Base-by-base conservation (phyloP, 2,113 vertebrate species). In the Rhodinocichla rosea region DNA sequence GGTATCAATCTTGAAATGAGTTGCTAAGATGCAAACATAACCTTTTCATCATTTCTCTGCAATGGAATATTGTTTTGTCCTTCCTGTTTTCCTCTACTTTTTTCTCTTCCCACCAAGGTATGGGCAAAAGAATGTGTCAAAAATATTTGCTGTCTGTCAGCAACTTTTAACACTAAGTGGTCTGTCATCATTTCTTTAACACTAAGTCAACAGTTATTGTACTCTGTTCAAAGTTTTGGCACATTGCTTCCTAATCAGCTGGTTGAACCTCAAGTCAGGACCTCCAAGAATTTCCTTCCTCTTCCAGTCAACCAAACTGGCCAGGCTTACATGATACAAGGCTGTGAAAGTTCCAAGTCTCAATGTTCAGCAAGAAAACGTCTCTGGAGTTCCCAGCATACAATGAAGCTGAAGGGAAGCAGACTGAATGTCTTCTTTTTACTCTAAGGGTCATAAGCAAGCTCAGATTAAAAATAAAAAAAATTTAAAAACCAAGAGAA, bases 1-100 rank as follows among this genome's bases (percentile, higher is more conserved):
- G 45, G 19, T 83, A 88, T 93, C 82, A 95, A 83, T 95, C 90
- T 80, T 82, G 62, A 90, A 94, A 53, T 49, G 56, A 94, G 78
- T 60, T 73, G 53, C 73, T 80, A 55, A 88, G 59, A 62, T 69
- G 40, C 71, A 94, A 94, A 76, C n/a, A 37, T 45, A 50, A 47
- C 10, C 4, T 63, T 92, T 89, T 91, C 13, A 47, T 89, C 12
- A 67, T 84, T 91, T 91, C 56, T n/a, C 33, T 81, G 39, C 40
- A 67, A 69, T 39, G 33, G 82, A 87, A 79, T 75, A 55, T 33
- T 35, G 7, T 8, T 84, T 81, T 82, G 37, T 70, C 42, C 40
- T 8, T 62, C 35, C 40, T 59, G 10, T 55, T 84, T 84, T 59
- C 21, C 37, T 62, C 49, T 18, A 7, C 69, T 64, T 75, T 65